Evolutionary conservation across 2,888 invertebrate species (phyloP).

Genomic region (Isotomurus palustris): DNA sequence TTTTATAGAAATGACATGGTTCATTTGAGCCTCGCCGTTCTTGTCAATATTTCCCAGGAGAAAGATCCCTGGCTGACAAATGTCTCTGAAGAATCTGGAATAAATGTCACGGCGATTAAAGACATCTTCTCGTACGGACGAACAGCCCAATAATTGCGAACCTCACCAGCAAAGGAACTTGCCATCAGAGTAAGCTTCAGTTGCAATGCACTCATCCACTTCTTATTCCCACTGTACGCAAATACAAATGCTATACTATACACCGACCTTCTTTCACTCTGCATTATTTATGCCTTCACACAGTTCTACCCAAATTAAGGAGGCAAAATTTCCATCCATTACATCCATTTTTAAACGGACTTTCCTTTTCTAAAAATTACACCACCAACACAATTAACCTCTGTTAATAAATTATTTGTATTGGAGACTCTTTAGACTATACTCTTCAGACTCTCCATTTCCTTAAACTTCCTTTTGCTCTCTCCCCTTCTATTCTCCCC

Average conservation of each 20-base stretch:
- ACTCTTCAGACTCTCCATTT: too few species aligned
- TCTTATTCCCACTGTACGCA: not conserved
- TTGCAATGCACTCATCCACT: not conserved
- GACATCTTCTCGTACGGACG: too few species aligned
- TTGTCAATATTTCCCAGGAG: slow-evolving; percentile 17
- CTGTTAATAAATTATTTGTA: not conserved
- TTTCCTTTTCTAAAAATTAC: not conserved
- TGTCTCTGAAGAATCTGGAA: slow-evolving; percentile 9
- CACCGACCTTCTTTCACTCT: not conserved
- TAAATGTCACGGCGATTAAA: slow-evolving; percentile 11
- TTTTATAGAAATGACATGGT: slow-evolving; percentile 27
- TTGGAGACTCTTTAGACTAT: not conserved
- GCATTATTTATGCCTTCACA: not conserved
- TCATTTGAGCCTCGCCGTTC: slow-evolving; percentile 25
- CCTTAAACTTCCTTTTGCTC: too few species aligned
- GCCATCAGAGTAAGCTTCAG: too few species aligned
- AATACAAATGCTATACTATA: too few species aligned
- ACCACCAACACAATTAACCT: not conserved
- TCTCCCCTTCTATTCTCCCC: too few species aligned
- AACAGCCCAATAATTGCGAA: too few species aligned
- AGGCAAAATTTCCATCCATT: not conserved
- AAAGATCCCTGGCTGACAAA: slow-evolving; percentile 10
- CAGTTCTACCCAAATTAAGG: not conserved
- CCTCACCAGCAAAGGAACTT: too few species aligned
- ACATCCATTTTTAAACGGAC: not conserved